phyloP scores from a whole-genome alignment of 2,888 invertebrate genomes.

The Apantesis nais region DNA sequence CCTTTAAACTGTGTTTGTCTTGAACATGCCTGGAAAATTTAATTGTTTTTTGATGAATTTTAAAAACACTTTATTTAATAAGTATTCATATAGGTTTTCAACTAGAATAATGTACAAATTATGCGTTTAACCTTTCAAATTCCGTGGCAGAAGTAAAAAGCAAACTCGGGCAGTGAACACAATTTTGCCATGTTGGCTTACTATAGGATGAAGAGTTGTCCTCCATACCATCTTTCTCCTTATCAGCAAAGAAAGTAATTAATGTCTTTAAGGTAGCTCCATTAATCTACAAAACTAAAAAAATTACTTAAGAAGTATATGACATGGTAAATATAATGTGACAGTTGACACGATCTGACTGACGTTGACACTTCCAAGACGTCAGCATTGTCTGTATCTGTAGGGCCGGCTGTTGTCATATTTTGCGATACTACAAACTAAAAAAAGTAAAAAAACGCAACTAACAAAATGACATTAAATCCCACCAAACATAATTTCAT shows the following conservation, averaged over 20 bases:
- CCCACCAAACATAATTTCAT: too few relatives aligned
- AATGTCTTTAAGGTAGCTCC: conserved; percentile 29
- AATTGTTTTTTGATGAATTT: conserved; percentile 16
- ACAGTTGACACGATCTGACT: conserved; percentile 31
- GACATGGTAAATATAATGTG: conserved; percentile 48
- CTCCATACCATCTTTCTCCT: conserved; percentile 81
- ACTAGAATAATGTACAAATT: conserved; percentile 20
- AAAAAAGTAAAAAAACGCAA: too few relatives aligned
- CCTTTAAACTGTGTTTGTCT: conserved; percentile 92
- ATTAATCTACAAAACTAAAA: conserved; percentile 34
- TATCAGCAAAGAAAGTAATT: conserved; percentile 29
- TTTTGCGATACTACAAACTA: too few relatives aligned
- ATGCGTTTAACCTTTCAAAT: conserved; percentile 84
- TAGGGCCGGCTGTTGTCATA: background rate
- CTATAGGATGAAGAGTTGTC: conserved; percentile 67
- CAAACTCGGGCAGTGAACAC: conserved; percentile 87
- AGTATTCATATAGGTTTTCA: conserved; percentile 3
- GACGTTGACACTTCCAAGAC: conserved; percentile 7
- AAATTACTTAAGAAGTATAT: conserved; percentile 47
- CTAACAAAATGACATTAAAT: too few relatives aligned
- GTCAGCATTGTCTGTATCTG: background rate
- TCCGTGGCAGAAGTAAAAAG: conserved; percentile 85
- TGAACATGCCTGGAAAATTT: conserved; percentile 88
- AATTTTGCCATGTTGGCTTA: conserved; percentile 86
- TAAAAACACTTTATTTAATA: background rate